phyloP scores from a whole-genome alignment of 2,888 invertebrate genomes.

The Agriopis aurantiaria region DNA sequence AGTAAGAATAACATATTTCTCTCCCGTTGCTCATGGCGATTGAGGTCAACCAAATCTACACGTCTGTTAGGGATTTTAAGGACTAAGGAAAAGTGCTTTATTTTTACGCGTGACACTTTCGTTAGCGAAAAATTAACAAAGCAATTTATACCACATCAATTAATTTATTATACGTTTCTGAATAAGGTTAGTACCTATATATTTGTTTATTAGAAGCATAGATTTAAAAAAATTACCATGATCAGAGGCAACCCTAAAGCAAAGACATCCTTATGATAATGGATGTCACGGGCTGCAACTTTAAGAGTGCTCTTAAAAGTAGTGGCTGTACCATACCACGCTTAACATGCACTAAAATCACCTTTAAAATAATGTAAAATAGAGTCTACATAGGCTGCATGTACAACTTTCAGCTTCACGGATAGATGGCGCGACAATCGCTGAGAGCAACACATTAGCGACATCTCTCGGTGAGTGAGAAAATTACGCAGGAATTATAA shows the following conservation, averaged over 20 bases:
- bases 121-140: no score
- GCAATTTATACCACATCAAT: no score
- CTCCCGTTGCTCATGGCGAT: no score
- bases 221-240: not conserved
- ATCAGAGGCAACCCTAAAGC: conserved; percentile 63
- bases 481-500: conserved; percentile 79
- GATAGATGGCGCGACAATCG: conserved; percentile 78
- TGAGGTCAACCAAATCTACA: no score
- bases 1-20: no score
- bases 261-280: conserved; percentile 82
- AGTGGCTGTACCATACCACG: conserved; percentile 58
- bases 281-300: conserved; percentile 84
- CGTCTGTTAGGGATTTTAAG: no score
- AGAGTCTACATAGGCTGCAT: conserved; percentile 41
- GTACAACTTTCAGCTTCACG: conserved; percentile 58
- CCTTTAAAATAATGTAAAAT: conserved; percentile 31
- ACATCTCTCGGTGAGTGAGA: conserved; percentile 81
- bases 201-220: no score
- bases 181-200: no score
- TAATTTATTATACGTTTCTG: no score
- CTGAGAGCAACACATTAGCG: conserved; percentile 82
- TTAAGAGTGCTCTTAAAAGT: conserved; percentile 77
- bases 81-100: no score
- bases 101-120: no score
- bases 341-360: conserved; percentile 44